Evolutionary conservation across 2,113 vertebrate species (phyloP).

Genomic region (Nymphicus hollandicus): DNA sequence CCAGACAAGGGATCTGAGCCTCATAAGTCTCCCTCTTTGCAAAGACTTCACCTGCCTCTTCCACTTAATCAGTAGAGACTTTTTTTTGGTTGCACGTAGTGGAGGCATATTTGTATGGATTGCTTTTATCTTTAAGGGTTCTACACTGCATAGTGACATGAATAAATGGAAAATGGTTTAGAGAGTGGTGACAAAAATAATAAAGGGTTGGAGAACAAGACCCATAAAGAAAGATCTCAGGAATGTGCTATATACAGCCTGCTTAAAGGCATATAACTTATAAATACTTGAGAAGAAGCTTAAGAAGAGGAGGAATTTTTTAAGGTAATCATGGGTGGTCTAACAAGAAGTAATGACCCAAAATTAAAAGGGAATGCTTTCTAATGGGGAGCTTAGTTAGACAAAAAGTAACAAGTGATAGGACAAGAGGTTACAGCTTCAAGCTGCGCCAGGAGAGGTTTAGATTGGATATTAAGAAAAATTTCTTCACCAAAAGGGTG

Average conservation of each 20-base stretch:
- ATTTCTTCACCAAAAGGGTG: background rate
- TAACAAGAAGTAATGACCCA: background rate
- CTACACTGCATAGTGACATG: background rate
- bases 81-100: background rate
- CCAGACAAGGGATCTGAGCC: background rate
- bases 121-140: background rate
- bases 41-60: background rate
- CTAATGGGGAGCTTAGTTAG: background rate
- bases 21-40: background rate
- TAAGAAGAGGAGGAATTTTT: background rate
- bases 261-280: background rate
- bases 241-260: accelerated
- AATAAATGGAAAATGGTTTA: background rate
- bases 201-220: background rate
- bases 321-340: background rate
- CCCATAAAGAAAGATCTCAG: background rate
- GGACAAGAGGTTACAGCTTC: background rate
- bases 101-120: background rate
- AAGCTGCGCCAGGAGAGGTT: background rate
- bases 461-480: background rate
- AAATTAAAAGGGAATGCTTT: background rate
- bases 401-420: background rate
- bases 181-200: background rate
- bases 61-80: background rate
- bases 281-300: background rate